Evolutionary conservation across 2,797 vertebrate genomes (phyloP), one percentile per base, ranked within the genome.

Genomic region (Chelmon rostratus): DNA sequence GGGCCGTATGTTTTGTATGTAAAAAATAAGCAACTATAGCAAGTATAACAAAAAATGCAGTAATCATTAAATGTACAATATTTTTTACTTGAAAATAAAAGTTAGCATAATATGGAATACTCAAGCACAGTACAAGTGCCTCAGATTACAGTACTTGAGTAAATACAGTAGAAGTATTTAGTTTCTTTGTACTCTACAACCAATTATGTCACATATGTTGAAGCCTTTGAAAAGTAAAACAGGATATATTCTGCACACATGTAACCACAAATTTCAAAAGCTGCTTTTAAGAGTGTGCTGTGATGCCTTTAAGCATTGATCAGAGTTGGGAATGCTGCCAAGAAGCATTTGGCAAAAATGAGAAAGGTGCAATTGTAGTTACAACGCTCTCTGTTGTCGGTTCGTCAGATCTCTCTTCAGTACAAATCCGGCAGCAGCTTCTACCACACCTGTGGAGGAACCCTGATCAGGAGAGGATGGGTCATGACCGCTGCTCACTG

Each of bases 401-500:
- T 69, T 35, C 42, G 18, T 73, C 80, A 98, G 97, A 95, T 97
- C 86, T 97, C 97, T 58, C 97, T 98, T 31, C 97, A 98, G 92
- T 97, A 93, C 79, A 63, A 19, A 69, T 96, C 94, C 1, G 54
- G 88, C 0, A 66, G 89, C 67, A 47, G 2, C 28, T 97, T 90
- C 95, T 23, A 94, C 81, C 98, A 98, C 89, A 97, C 95, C 25
- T 98, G 98, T 25, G 97, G 98, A 18, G 98, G 98, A 58, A 94
- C 95, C 76, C 95, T 98, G 91, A 86, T 98, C 91, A 92, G 0
- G 54, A 89, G 7, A 66, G 93, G 95, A 89, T 97, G 97, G 96
- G 97, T 97, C 66, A 86, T 97, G 96, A 98, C 96, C 0, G 97
- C 97, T 0, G 97, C 97, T 88, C 97, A 97, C 87, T 98, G 97